Evolutionary conservation across 2,797 vertebrate species (phyloP), one percentile per base, ranked within the genome.

Genomic region (Syngnathus acus): DNA sequence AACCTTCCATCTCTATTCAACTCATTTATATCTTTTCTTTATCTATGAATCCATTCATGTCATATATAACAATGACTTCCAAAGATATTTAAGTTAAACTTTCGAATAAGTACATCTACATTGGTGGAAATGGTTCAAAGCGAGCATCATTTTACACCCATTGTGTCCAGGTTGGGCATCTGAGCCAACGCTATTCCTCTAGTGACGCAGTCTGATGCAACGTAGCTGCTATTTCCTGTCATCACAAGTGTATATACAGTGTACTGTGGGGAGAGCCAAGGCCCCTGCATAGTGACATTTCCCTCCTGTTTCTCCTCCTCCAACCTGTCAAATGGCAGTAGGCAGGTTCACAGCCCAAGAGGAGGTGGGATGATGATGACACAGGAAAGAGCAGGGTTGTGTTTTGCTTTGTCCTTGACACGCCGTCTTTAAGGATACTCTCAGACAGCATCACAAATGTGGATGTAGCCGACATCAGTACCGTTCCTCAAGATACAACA

Each of bases 361-460:
- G 72, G 72, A 72, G 77, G 75, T 84, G 82, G 78, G 67, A 85
- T 76, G 81, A 73, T 75, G 73, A 72, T 75, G 87, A 86, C 83
- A 84, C 84, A 82, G 84, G 76, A 82, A 79, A 89, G 84, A 71
- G 11, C 80, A 74, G 80, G 85, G 84, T 75, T 88, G 80, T 84
- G 84, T 76, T 89, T 87, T 85, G 76, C 83, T 84, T 84, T 88
- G 87, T 84, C 87, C 87, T 89, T 86, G 82, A 82, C 82, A 68
- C 68, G 70, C 71, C 84, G 69, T 85, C 86, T 88, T 83, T 75
- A 47, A 78, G 86, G 87, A 89, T 79, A 16, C 5, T 67, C 77
- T 73, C 75, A 75, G 79, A 77, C n/a, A 39, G 68, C 57, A 57
- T 79, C n/a, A 26, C 21, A 61, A 61, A 21, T 21, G n/a, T 9